phyloP scores from a whole-genome alignment of 2,888 invertebrate genomes.

The Steinernema carpocapsae region DNA sequence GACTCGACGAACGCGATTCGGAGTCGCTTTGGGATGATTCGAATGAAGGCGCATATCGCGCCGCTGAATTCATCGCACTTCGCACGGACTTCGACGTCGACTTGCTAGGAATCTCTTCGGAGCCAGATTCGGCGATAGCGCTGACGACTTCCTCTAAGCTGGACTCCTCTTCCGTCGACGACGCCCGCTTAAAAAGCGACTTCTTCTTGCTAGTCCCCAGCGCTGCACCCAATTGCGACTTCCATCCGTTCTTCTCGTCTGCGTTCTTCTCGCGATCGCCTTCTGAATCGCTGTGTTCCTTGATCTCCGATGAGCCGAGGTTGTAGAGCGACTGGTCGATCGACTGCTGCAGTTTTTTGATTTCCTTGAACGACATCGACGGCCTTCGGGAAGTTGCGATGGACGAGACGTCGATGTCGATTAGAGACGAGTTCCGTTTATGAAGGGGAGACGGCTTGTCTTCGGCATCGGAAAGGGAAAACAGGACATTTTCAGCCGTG shows the following conservation, averaged over 20 bases:
- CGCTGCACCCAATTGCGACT: too few relatives aligned
- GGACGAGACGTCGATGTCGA: slow-evolving; percentile 14
- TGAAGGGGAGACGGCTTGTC: background rate
- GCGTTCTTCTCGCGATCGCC: background rate
- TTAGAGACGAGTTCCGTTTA: background rate
- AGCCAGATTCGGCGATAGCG: background rate
- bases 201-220: background rate
- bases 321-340: background rate
- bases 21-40: too few relatives aligned
- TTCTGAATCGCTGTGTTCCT: background rate
- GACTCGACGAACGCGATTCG: too few relatives aligned
- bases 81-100: background rate
- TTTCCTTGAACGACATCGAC: slow-evolving; percentile 12
- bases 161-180: background rate
- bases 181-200: background rate
- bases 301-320: background rate
- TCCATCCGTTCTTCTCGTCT: background rate
- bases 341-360: slow-evolving; percentile 10
- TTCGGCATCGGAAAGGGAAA: background rate
- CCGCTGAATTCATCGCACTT: too few relatives aligned
- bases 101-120: background rate
- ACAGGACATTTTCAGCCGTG: background rate
- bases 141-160: background rate
- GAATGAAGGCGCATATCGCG: too few relatives aligned
- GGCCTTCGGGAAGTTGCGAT: background rate